Base-by-base conservation (phyloP, 2,113 vertebrate genomes). In the Gyps fulvus region DNA sequence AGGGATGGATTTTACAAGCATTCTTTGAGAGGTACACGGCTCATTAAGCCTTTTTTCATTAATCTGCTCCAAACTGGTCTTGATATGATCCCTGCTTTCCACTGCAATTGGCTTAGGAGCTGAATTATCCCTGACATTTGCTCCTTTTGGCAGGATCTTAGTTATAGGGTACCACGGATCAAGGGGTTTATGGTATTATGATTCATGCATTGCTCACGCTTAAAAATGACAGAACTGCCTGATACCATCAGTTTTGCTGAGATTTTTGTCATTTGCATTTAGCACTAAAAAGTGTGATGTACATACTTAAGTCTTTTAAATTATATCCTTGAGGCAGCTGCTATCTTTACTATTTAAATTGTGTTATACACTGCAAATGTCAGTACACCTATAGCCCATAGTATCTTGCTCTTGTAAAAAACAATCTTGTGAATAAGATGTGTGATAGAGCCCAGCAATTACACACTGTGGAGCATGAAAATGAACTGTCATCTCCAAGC, bases 21-120 rank as follows among this genome's bases (percentile, higher is more conserved):
- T 98, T 97, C 97, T 94, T 88, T 92, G 52, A 97, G 87, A 77
- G 97, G 96, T 91, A 78, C 93, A 97, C 36, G 92, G 97, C 97
- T 98, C 96, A 96, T 96, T 98, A 98, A 98, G 97, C 96, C 96
- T 59, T 97, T 98, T 97, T 97, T 97, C 96, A 96, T 87, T 98
- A 98, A 98, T 98, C 98, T 89, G 79, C 71, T 96, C 73, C 81
- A 94, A 96, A 96, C 38, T 91, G 83, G 85, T 86, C 76, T 81
- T 93, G 95, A 85, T 93, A 50, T 92, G 93, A 97, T 96, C 82
- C 85, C 77, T 89, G 90, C 87, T 95, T 96, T 84, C 79, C 87
- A 45, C 84, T 84, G 80, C 91, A 89, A 15, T 40, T 89, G 67
- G 92, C 83, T 96, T 74, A 88, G 83, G 52, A 65, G 84, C 47